Conservation (phyloP, 2,797 vertebrate genomes). For the Peromyscus attwateri region DNA sequence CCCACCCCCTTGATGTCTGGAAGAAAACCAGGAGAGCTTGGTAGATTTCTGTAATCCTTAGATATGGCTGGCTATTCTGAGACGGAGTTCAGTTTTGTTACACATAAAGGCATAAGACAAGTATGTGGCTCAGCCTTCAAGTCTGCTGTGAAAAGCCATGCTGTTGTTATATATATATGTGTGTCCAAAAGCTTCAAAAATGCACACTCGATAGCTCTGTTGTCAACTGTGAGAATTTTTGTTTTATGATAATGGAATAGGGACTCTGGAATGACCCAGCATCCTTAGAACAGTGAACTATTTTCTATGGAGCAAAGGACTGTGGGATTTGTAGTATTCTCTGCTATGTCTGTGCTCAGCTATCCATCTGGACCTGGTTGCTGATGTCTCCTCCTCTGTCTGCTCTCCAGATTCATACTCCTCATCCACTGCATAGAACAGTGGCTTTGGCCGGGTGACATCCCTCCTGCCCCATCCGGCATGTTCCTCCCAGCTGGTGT, state of each 20-base stretch:
- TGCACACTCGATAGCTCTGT: neutral
- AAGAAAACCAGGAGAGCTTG: neutral
- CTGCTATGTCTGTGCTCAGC: conserved; percentile 49
- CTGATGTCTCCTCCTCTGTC: conserved; percentile 74
- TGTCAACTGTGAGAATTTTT: conserved; percentile 9
- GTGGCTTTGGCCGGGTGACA: conserved; percentile 66
- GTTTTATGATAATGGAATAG: neutral
- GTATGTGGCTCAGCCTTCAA: neutral
- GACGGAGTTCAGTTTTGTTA: neutral
- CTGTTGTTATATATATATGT: neutral
- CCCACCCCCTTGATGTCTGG: neutral
- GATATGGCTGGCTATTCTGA: neutral
- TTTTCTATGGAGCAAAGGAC: conserved; percentile 77
- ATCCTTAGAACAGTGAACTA: conserved; percentile 2
- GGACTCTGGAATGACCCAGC: neutral
- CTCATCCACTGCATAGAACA: conserved; percentile 78
- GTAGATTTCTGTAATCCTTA: neutral
- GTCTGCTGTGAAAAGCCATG: neutral
- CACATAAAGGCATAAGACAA: neutral
- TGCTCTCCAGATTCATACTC: conserved; percentile 84
- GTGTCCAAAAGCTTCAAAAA: neutral
- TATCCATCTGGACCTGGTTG: conserved; percentile 78
- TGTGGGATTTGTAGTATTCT: conserved; percentile 71
- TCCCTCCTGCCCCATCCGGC: conserved; percentile 39
- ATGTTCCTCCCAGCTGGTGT: neutral